Percentiles rank a stretch among this genome's conserved stretches.
Conservation (phyloP, 2,888 invertebrate genomes). For the Drosophila lacicola region DNA sequence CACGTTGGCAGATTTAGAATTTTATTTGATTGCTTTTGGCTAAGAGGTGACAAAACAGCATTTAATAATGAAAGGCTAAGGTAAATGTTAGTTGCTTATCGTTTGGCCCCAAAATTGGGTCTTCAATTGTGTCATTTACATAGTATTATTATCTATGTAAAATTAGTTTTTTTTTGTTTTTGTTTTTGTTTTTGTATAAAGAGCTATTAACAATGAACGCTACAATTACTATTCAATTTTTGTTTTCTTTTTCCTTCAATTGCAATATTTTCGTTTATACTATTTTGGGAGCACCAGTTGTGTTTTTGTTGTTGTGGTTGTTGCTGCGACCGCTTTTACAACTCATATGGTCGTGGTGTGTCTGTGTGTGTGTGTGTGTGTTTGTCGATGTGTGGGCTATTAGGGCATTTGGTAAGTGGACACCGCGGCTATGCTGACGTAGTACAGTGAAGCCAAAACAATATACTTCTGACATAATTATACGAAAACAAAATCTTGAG, state of each 20-base stretch:
- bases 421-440: constrained; percentile 21
- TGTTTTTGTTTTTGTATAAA: constrained; percentile 35
- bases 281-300: constrained; percentile 68
- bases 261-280: constrained; percentile 42
- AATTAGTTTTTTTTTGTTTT: constrained; percentile 2
- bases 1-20: constrained; percentile 53
- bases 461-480: background rate
- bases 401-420: constrained; percentile 12
- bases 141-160: constrained; percentile 29
- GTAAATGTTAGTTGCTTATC: constrained; percentile 24
- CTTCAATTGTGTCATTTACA: constrained; percentile 23
- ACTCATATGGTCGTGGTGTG: background rate
- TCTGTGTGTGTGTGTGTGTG: constrained; percentile 5
- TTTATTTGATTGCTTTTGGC: constrained; percentile 53
- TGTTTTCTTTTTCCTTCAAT: constrained; percentile 11
- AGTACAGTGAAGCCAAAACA: constrained; percentile 33
- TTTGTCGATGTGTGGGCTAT: constrained; percentile 2
- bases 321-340: background rate
- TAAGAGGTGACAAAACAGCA: constrained; percentile 37
- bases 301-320: constrained; percentile 28
- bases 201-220: constrained; percentile 69
- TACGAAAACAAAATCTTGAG: no score
- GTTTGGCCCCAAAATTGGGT: constrained; percentile 27
- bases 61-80: constrained; percentile 30
- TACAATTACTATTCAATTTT: constrained; percentile 46